These are phyloP conservation scores for Triplophysa yarkandensis DNA, from an alignment of 2,797 vertebrate species.

Conservation along the genomic window DNA sequence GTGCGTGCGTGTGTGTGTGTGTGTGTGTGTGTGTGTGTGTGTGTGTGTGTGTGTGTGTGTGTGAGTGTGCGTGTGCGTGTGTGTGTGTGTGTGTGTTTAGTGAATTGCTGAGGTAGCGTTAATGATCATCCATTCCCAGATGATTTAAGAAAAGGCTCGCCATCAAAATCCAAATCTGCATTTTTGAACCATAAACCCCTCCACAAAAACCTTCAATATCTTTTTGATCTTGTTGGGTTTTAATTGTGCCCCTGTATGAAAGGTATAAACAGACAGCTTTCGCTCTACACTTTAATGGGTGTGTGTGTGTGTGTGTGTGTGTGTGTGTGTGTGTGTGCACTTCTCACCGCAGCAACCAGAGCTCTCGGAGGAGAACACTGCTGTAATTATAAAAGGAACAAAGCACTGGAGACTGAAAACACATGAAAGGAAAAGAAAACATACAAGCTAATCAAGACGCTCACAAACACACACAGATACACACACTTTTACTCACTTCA, in stretches of 20 bases:
- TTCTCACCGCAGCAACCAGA: constrained; percentile 58
- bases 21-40: not conserved
- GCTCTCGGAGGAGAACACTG: constrained; percentile 74
- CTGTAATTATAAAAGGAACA: constrained; percentile 82
- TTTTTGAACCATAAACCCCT: constrained; percentile 72
- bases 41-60: not conserved
- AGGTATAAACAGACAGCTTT: constrained; percentile 62
- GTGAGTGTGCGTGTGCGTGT: not conserved
- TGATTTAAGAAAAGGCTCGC: constrained; percentile 72
- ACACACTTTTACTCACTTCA: constrained; percentile 37
- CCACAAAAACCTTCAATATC: constrained; percentile 67
- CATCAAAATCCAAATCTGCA: constrained; percentile 81
- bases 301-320: constrained; percentile 45
- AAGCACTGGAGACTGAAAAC: constrained; percentile 76
- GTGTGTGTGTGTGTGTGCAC: constrained; percentile 58
- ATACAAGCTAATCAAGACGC: constrained; percentile 69
- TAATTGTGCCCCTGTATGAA: constrained; percentile 73
- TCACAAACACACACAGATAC: constrained; percentile 49
- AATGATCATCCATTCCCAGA: constrained; percentile 71
- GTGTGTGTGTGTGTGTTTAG: constrained; percentile 27
- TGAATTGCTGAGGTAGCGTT: constrained; percentile 75
- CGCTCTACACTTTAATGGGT: constrained; percentile 60
- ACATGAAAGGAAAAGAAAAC: constrained; percentile 71
- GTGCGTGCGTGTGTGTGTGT: constrained; percentile 2
- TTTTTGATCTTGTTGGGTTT: constrained; percentile 76